These are phyloP conservation scores for Catocala nupta DNA, from an alignment of 2,888 invertebrate species.

Conservation along the genomic window DNA sequence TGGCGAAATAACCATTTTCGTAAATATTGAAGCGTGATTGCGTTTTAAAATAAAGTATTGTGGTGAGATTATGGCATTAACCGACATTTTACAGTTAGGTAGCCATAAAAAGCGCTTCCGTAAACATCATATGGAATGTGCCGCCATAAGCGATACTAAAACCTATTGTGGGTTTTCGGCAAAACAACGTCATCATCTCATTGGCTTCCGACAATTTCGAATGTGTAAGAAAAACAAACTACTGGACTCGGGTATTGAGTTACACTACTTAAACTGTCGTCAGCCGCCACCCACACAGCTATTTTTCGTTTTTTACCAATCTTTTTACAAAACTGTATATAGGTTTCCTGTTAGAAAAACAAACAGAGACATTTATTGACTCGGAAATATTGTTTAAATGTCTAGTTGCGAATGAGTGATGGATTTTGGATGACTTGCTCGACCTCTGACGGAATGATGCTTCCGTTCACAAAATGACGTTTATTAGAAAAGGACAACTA, in stretches of 20 bases:
- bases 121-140: conserved; percentile 35
- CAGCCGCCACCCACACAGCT: conserved; percentile 82
- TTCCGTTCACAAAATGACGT: conserved; percentile 68
- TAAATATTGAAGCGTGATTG: conserved; percentile 18
- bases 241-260: conserved; percentile 77
- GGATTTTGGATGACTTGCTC: conserved; percentile 78
- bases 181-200: conserved; percentile 75
- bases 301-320: conserved; percentile 73
- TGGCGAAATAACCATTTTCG: no score
- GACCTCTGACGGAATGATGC: conserved; percentile 69
- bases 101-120: conserved; percentile 47
- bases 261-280: conserved; percentile 86
- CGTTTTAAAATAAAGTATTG: conserved; percentile 22
- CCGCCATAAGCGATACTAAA: conserved; percentile 49
- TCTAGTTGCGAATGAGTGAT: conserved; percentile 84
- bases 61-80: conserved; percentile 32
- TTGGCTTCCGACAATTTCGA: conserved; percentile 77
- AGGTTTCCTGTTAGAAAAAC: conserved; percentile 86
- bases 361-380: conserved; percentile 84
- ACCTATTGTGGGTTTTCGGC: conserved; percentile 56
- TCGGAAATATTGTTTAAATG: conserved; percentile 75
- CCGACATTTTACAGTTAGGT: conserved; percentile 36
- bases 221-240: conserved; percentile 79
- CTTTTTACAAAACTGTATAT: conserved; percentile 78
- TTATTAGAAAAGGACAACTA: conserved; percentile 10